Evolutionary conservation across 2,113 vertebrate species (phyloP).

Genomic region (Nesogale talazaci): DNA sequence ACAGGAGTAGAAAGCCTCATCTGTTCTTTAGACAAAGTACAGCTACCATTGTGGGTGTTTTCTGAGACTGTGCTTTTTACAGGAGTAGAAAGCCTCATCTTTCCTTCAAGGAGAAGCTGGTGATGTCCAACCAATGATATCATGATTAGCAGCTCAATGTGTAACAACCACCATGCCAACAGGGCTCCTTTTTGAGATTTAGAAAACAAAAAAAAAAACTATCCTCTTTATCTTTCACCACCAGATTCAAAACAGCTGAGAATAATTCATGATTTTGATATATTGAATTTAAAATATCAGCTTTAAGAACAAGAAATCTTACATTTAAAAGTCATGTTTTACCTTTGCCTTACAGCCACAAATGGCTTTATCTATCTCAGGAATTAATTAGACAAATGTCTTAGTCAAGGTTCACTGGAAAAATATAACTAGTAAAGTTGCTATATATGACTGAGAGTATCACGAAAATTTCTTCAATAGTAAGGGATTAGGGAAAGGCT

Average conservation of each 20-base stretch:
- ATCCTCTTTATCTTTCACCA: neutral
- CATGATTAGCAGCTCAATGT: too few species aligned
- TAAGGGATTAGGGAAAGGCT: too few species aligned
- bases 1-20: too few species aligned
- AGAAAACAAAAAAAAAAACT: conserved; percentile 47
- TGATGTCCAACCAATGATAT: too few species aligned
- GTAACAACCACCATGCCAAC: too few species aligned
- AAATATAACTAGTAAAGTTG: neutral
- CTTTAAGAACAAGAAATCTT: neutral
- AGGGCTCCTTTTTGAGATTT: neutral
- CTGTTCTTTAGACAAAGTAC: too few species aligned
- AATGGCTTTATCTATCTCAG: neutral
- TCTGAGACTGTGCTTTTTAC: too few species aligned
- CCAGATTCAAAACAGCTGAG: neutral
- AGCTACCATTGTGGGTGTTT: too few species aligned
- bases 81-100: too few species aligned
- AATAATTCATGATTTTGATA: conserved; percentile 3
- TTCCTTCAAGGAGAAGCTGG: too few species aligned
- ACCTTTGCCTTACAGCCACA: neutral
- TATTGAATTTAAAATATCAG: neutral
- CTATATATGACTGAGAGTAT: neutral
- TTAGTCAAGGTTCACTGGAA: neutral
- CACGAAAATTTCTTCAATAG: neutral
- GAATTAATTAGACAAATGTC: neutral
- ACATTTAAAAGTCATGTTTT: neutral